These are phyloP conservation scores for Tenebrio molitor DNA, from an alignment of 1,140 invertebrate species.

Conservation along the genomic window DNA sequence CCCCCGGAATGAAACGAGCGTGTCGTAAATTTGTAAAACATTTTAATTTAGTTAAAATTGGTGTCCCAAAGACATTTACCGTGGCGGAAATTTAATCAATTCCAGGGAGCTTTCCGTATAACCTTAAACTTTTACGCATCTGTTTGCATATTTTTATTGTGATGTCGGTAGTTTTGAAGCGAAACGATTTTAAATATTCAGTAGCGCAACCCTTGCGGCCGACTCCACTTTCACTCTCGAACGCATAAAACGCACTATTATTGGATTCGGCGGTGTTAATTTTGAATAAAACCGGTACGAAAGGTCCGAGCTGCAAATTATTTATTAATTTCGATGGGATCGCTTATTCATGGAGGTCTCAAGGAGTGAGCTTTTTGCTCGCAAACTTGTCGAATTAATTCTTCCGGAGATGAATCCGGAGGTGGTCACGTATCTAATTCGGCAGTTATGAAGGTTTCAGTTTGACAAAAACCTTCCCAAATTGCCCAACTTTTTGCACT, in stretches of 20 bases:
- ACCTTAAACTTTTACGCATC: conserved; percentile 41
- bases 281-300: conserved; percentile 44
- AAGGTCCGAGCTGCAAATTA: too few species aligned
- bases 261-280: conserved; percentile 27
- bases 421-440: conserved; percentile 11
- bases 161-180: conserved; percentile 25
- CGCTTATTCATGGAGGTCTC: too few species aligned
- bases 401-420: not conserved
- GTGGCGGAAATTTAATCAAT: conserved; percentile 40
- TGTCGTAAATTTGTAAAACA: conserved; percentile 37
- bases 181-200: conserved; percentile 42
- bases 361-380: too few species aligned
- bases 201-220: not conserved
- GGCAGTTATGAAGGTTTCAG: not conserved
- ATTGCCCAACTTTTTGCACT: conserved; percentile 5
- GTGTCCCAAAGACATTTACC: conserved; percentile 32
- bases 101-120: conserved; percentile 15
- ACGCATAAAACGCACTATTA: conserved; percentile 44
- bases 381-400: too few species aligned
- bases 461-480: not conserved
- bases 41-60: conserved; percentile 39
- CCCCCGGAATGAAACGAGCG: not conserved
- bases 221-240: not conserved
- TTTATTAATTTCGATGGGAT: not conserved
- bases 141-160: conserved; percentile 47